Evolutionary conservation across 1,140 invertebrate genomes (phyloP), one percentile per base, ranked within the genome.

Genomic region (Aphelenchoides avenae): DNA sequence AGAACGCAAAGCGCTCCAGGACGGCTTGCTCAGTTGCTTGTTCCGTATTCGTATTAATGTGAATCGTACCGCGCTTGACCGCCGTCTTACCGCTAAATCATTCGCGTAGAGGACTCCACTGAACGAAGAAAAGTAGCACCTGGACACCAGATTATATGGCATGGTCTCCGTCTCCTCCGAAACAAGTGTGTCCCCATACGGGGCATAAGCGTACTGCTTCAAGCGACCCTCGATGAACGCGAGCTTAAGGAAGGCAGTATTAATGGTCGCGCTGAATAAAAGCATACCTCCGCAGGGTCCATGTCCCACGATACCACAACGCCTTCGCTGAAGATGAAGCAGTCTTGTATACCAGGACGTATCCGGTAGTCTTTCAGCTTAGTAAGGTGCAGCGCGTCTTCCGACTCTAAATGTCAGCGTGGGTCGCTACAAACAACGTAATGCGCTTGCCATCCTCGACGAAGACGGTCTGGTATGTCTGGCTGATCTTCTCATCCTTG

Each of bases 1-100:
- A 65, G 7, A 71, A 37, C 1, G 68, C 69, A 42, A 56, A 71
- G 20, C 68, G 54, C n/a, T 64, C 61, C 1, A 72, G 42, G 24
- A 68, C 64, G 1, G 43, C 40, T 20, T 53, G 42, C 20, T 53
- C 39, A 52, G 46, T 11, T n/a, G 29, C 27, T n/a, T 52, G 18
- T 6, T 52, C 49, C 1, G n/a, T 31, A 39, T 52, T 52, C 20
- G 33, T 20, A 27, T 20, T 18, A 9, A 36, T 39, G n/a, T n/a
- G n/a, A n/a, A n/a, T n/a, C n/a, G n/a, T n/a, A n/a, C n/a, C n/a
- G n/a, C n/a, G n/a, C n/a, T n/a, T n/a, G n/a, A n/a, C n/a, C n/a
- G n/a, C n/a, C n/a, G n/a, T n/a, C n/a, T n/a, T n/a, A n/a, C n/a
- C n/a, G n/a, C n/a, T n/a, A n/a, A n/a, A n/a, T n/a, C n/a, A n/a